These are phyloP conservation scores for Tetramorium alpestre DNA, from an alignment of 1,140 invertebrate species.

Conservation along the genomic window DNA sequence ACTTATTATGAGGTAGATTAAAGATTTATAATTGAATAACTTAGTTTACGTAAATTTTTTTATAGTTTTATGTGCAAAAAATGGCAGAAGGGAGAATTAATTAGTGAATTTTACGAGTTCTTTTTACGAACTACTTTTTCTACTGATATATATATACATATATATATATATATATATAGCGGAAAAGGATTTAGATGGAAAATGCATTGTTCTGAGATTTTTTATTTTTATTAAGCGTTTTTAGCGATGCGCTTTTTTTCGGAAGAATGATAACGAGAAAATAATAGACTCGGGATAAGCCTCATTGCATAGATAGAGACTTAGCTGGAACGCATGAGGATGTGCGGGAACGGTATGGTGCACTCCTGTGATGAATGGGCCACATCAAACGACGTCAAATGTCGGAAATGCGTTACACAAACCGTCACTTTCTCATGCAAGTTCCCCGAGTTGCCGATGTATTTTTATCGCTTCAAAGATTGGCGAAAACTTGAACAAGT, in stretches of 20 bases:
- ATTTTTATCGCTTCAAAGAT: constrained; percentile 51
- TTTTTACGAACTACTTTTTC: neutral
- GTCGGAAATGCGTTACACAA: constrained; percentile 59
- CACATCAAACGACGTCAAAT: constrained; percentile 58
- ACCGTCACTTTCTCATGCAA: constrained; percentile 23
- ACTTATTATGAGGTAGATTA: neutral
- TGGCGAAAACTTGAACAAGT: neutral
- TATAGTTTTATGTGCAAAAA: neutral
- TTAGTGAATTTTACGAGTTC: constrained; percentile 7
- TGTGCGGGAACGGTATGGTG: neutral
- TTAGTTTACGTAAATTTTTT: neutral
- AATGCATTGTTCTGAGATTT: neutral
- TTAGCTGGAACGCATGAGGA: neutral
- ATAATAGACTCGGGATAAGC: neutral
- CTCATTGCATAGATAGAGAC: neutral
- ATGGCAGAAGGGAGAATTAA: neutral
- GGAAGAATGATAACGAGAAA: neutral
- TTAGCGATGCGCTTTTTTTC: neutral
- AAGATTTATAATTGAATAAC: neutral
- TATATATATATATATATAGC: too few relatives aligned
- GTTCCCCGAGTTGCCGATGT: constrained; percentile 13
- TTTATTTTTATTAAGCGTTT: neutral
- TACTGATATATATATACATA: neutral
- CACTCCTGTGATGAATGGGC: constrained; percentile 21
- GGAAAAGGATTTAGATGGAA: neutral